A percentile compares a stretch with the other conserved stretches of the same genome.
Evolutionary conservation across 2,888 invertebrate genomes (phyloP).

Genomic region (Torymus tubicola): DNA sequence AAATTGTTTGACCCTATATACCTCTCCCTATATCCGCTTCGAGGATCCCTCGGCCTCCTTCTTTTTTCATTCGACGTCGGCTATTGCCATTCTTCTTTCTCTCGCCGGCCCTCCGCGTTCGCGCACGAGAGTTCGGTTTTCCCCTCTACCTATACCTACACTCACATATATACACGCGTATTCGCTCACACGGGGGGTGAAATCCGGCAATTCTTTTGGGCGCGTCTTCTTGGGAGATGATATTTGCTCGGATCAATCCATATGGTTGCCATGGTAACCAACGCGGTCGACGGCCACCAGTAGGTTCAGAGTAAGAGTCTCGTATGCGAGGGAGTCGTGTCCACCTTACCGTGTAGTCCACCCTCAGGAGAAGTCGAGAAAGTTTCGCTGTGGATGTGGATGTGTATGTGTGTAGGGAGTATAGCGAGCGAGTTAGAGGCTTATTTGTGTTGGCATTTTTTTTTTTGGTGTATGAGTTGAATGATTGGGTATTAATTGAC

Average conservation of each 20-base stretch:
- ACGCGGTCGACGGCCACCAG: conserved; percentile 64
- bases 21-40: not conserved
- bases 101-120: conserved; percentile 7
- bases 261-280: conserved; percentile 75
- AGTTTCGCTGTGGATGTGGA: not conserved
- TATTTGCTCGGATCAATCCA: conserved; percentile 76
- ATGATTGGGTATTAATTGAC: too few species aligned
- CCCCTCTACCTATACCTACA: conserved; percentile 23
- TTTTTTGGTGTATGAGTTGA: too few species aligned
- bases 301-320: conserved; percentile 47
- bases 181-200: conserved; percentile 65
- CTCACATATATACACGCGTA: conserved; percentile 52
- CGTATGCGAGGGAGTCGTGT: conserved; percentile 9
- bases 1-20: too few species aligned
- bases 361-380: not conserved
- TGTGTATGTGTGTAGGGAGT: not conserved
- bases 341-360: conserved; percentile 34
- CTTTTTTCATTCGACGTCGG: conserved; percentile 44
- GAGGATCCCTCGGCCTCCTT: conserved; percentile 50
- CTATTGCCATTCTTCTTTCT: conserved; percentile 58
- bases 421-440: too few species aligned
- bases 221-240: conserved; percentile 73
- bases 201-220: conserved; percentile 75
- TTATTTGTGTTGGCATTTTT: too few species aligned
- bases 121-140: conserved; percentile 11